Evolutionary conservation across 1,140 invertebrate species (phyloP), one percentile per base, ranked within the genome.

Genomic region (Fopius arisanus): DNA sequence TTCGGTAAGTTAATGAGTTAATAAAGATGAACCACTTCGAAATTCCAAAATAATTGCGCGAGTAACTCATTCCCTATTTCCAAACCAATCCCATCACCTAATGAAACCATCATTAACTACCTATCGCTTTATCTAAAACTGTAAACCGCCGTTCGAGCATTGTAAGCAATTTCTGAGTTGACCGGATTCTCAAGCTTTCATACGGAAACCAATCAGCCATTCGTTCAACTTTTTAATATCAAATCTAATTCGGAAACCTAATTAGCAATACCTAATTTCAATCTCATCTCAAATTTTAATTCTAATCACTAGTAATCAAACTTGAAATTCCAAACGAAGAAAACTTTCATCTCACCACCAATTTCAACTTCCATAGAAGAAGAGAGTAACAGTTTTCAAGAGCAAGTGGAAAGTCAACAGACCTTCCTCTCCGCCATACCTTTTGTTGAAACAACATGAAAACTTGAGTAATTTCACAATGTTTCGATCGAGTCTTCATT

Each of bases 1-100:
- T 99, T 99, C 90, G 98, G 98, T 99, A 91, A 93, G 93, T 91
- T 69, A 48, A 65, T 65, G 14, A 31, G 4, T 29, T 16, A 31
- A 4, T 59, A 26, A 37, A 6, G 12, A 37, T 37, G 12, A 6
- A 12, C 12, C 12, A 37, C 12, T 19, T 48, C 14, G 43, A 4
- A 16, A 48, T 19, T 19, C 33, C 9, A 37, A 10, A 37, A 37
- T 37, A 1, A 37, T 5, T 1, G 3, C 9, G 33, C 9, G 3
- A 37, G 12, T 37, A 12, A 2, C 33, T 37, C 9, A 37, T 37
- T 37, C 33, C 33, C 9, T 10, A 37, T 37, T 37, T 12, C 3
- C 12, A 7, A 37, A 37, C 12, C 33, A 7, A 37, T 37, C 1
- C 7, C 9, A 26, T 28, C 14, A 26, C 9, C 23, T 26, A 23